A percentile compares a stretch with the other conserved stretches of the same genome.
Conservation (phyloP, 37 sponge, comb jelly and placozoan genomes). For the Ephydatia muelleri region DNA sequence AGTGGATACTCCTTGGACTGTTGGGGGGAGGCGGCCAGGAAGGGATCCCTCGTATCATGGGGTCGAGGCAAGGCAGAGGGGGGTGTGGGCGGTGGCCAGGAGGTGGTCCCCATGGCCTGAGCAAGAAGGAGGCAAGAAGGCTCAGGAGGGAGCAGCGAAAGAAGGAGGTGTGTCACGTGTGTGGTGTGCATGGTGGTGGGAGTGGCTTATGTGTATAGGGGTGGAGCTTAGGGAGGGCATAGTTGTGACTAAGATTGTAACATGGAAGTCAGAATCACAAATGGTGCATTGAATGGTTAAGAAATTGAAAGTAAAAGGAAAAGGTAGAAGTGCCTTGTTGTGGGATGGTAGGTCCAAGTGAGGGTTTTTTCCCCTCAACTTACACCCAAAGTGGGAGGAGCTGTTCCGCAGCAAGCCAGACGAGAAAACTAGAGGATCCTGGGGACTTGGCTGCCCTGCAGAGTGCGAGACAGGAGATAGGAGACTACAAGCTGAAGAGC, state of each 20-base stretch:
- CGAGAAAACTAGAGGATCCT: constrained; percentile 85
- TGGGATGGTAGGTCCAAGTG: too few species aligned
- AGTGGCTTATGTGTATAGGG: too few species aligned
- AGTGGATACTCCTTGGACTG: constrained; percentile 21
- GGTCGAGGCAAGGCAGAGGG: not conserved
- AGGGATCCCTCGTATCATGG: not conserved
- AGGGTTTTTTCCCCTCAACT: not conserved
- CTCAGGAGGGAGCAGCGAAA: constrained; percentile 57
- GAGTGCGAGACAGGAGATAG: constrained; percentile 82
- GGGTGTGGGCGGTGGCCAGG: constrained; percentile 6
- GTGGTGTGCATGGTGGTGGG: too few species aligned
- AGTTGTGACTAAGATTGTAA: too few species aligned
- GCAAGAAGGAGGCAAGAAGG: constrained; percentile 81
- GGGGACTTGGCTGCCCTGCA: constrained; percentile 64
- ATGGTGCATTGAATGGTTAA: too few species aligned
- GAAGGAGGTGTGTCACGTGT: constrained; percentile 54
- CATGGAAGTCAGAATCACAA: too few species aligned
- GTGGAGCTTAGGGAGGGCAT: too few species aligned
- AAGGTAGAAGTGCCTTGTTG: too few species aligned
- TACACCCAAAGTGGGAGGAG: constrained; percentile 73
- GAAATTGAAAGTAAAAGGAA: not conserved
- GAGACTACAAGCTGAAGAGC: constrained; percentile 98
- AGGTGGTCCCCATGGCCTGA: constrained; percentile 23
- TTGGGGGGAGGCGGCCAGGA: not conserved
- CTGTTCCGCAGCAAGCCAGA: constrained; percentile 65